Base-by-base conservation (phyloP, 2,888 invertebrate genomes). In the Punctoribates punctum region DNA sequence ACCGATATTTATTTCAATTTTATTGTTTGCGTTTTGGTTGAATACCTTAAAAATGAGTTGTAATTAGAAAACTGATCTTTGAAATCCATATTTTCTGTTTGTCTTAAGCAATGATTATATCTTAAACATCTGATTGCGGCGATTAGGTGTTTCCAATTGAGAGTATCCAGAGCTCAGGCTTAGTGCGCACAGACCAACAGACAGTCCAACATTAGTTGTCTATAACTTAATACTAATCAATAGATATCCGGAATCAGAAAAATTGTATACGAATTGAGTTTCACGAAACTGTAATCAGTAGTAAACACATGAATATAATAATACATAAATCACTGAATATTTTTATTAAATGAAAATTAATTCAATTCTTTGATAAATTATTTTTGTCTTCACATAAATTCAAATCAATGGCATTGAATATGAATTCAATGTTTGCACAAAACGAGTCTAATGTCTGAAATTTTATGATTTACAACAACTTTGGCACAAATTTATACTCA, bases 111-210 rank as follows among this genome's bases (percentile, higher is more conserved):
- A 27, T 25, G 62, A 20, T 4, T 57, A 29, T 62, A 62, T 62
- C 27, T 62, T 17, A 27, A 17, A 27, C 62, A 62, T n/a, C 25
- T 62, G 62, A 62, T 62, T 15, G 62, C 62, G 13, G 25, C 29
- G 62, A 62, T 62, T 62, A 62, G 29, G 27, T 27, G 6, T 62
- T 62, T 25, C 62, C 62, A 62, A 25, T 62, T 62, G 62, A 62
- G 6, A 62, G 62, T 15, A 25, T 62, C 62, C 62, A 62, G 62
- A 27, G 62, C 62, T 62, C 20, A 34, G 34, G 48, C 48, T 48
- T n/a, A 20, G 8, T 54, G 15, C 3, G 8, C 54, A 17, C 34
- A 34, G 34, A 34, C 34, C n/a, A n/a, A 34, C 34, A 34, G 34
- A 34, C 34, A 34, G 34, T 34, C 34, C 20, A 20, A 54, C n/a